These are phyloP conservation scores for Semaprochilodus insignis DNA, from an alignment of 2,797 vertebrate genomes.

Conservation along the genomic window DNA sequence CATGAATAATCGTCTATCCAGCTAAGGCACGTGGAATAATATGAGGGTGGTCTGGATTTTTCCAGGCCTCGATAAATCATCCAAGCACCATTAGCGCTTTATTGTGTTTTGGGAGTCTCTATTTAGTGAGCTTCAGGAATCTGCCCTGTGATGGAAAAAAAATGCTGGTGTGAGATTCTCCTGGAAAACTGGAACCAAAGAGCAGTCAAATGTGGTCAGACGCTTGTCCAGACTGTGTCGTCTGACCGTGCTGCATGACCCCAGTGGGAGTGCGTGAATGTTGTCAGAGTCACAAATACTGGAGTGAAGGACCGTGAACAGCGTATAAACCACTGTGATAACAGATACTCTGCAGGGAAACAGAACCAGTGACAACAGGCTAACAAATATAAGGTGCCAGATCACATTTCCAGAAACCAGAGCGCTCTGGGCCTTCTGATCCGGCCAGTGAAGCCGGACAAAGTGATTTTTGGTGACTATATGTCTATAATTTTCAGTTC, in stretches of 20 bases:
- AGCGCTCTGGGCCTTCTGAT: too few relatives aligned
- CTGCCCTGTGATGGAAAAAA: slow-evolving; percentile 42
- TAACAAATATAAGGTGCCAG: background rate
- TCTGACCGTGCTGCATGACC: background rate
- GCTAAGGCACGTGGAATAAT: background rate
- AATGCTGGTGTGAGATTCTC: slow-evolving; percentile 25
- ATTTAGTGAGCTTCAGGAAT: slow-evolving; percentile 40
- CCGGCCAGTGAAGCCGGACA: too few relatives aligned
- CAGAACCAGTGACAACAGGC: background rate
- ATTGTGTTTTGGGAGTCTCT: slow-evolving; percentile 24
- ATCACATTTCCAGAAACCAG: background rate
- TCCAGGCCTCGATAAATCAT: slow-evolving; percentile 31
- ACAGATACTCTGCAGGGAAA: background rate
- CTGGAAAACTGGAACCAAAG: slow-evolving; percentile 30
- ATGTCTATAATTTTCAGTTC: too few relatives aligned
- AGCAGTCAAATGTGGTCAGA: slow-evolving; percentile 12
- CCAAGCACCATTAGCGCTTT: slow-evolving; percentile 23
- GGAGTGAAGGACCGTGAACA: background rate
- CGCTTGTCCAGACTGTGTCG: background rate
- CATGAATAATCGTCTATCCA: background rate
- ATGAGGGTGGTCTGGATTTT: slow-evolving; percentile 13
- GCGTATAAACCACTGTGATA: background rate
- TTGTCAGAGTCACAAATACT: slow-evolving; percentile 12
- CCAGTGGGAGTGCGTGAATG: slow-evolving; percentile 4
- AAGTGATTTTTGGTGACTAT: too few relatives aligned